Conservation (phyloP, 92 coral and sea anemone genomes). For the Zoanthus sansibaricus region DNA sequence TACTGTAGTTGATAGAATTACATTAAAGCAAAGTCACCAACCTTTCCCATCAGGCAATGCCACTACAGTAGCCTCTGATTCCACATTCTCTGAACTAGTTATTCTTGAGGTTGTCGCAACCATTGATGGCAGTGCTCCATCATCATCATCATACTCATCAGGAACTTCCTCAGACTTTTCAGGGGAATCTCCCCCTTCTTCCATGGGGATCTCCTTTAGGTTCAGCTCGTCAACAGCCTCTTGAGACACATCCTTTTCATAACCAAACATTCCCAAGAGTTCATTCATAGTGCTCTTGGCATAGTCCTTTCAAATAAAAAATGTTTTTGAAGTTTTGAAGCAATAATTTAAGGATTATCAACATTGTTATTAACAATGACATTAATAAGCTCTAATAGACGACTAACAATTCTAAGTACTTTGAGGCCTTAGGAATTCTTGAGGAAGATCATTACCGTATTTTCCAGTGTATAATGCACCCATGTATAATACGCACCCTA, state of each 20-base stretch:
- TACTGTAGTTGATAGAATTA: too few relatives aligned
- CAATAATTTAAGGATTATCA: too few relatives aligned
- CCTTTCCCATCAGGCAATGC: conserved; percentile 2
- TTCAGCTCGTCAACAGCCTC: conserved; percentile 85
- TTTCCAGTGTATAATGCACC: too few relatives aligned
- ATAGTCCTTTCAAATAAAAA: conserved; percentile 75
- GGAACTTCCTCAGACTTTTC: conserved; percentile 35
- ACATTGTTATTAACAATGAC: too few relatives aligned
- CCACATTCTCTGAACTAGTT: neutral
- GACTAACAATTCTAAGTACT: neutral
- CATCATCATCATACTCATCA: conserved; percentile 44
- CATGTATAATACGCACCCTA: too few relatives aligned
- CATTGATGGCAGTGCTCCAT: conserved; percentile 23
- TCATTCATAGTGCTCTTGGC: conserved; percentile 99
- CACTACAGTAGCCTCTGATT: neutral
- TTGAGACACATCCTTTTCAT: conserved; percentile 85
- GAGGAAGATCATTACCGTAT: too few relatives aligned
- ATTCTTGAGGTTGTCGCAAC: conserved; percentile 24
- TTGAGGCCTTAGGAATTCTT: neutral
- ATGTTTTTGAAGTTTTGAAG: neutral
- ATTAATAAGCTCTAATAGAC: neutral
- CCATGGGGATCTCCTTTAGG: conserved; percentile 55
- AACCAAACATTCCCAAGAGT: conserved; percentile 95
- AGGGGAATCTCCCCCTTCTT: conserved; percentile 22
- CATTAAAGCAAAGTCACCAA: too few relatives aligned